A percentile compares a stretch with the other conserved stretches of the same genome.
These are phyloP conservation scores for Antrozous pallidus DNA, from an alignment of 2,797 vertebrate species.

Conservation along the genomic window DNA sequence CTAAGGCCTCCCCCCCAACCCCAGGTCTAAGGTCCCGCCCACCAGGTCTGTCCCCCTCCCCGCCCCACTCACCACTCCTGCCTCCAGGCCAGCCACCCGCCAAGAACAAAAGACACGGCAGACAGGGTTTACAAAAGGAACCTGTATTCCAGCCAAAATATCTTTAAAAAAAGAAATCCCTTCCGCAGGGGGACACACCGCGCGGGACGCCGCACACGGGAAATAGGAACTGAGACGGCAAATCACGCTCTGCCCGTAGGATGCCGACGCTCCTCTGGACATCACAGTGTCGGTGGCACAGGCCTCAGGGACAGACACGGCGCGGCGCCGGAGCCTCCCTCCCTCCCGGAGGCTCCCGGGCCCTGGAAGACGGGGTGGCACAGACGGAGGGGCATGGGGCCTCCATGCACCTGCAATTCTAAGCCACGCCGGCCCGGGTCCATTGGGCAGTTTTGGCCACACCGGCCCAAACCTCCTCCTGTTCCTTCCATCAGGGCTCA, in stretches of 20 bases:
- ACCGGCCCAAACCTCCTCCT: not conserved
- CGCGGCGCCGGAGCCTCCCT: too few species aligned
- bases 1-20: too few species aligned
- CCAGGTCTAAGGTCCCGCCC: not conserved
- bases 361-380: conserved; percentile 53
- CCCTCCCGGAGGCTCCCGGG: conserved; percentile 60
- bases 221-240: conserved; percentile 86
- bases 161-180: conserved; percentile 64
- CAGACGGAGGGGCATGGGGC: conserved; percentile 55
- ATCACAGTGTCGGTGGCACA: conserved; percentile 92
- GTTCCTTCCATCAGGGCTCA: conserved; percentile 49
- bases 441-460: conserved; percentile 28
- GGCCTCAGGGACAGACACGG: conserved; percentile 78
- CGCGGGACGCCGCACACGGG: conserved; percentile 77
- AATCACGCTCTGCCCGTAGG: conserved; percentile 78
- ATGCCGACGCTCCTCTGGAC: conserved; percentile 81
- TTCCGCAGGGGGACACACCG: conserved; percentile 53
- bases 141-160: conserved; percentile 73
- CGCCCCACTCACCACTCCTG: fast-evolving
- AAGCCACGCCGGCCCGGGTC: not conserved
- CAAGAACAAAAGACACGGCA: not conserved
- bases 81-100: not conserved
- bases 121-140: conserved; percentile 52
- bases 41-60: not conserved
- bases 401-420: conserved; percentile 31